Evolutionary conservation across 2,113 vertebrate genomes (phyloP).

Genomic region (Cyphomyrus discorhynchus): DNA sequence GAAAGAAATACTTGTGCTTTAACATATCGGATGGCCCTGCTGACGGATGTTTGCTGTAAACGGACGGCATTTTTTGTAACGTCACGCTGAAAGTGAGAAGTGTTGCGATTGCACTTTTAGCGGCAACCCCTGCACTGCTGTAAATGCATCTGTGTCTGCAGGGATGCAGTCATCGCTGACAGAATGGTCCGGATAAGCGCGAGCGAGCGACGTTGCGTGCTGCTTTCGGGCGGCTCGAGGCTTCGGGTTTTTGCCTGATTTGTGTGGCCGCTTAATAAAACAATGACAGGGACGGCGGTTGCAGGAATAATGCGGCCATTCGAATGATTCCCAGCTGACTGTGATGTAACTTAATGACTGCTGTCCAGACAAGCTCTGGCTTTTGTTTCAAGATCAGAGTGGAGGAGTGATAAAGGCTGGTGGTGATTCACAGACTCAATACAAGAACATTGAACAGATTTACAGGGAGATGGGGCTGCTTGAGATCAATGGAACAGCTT

Average conservation of each 20-base stretch:
- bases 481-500: background rate
- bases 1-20: background rate
- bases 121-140: background rate
- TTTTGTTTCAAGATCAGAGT: background rate
- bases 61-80: background rate
- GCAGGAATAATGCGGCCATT: background rate
- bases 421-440: background rate
- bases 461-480: background rate
- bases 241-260: background rate
- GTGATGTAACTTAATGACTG: background rate
- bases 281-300: background rate
- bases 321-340: background rate
- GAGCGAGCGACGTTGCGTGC: background rate
- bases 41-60: background rate
- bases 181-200: background rate
- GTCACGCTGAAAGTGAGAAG: background rate
- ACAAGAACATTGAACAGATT: background rate
- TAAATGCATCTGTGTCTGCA: background rate
- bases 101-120: background rate
- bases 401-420: background rate
- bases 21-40: background rate
- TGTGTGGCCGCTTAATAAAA: background rate
- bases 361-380: background rate
- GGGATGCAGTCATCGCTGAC: background rate
- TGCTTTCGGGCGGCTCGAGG: background rate